Conservation (phyloP, 2,113 vertebrate genomes). For the Agelaius phoeniceus region DNA sequence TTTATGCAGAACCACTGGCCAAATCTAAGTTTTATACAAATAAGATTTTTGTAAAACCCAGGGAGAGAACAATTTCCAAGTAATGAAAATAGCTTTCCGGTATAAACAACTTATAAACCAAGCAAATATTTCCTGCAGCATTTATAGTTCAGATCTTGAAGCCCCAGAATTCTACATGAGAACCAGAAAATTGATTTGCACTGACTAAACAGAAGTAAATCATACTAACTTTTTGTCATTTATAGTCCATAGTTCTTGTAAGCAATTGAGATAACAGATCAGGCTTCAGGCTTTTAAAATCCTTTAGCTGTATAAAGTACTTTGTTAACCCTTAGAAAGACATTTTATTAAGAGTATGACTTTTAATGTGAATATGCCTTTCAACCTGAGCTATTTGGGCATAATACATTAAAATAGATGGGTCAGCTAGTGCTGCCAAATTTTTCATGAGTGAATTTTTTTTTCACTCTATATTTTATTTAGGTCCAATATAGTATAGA, state of each 20-base stretch:
- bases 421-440: not conserved
- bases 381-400: not conserved
- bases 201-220: not conserved
- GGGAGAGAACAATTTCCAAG: not conserved
- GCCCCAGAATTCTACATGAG: not conserved
- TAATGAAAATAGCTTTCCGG: not conserved
- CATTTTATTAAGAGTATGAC: not conserved
- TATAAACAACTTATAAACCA: not conserved
- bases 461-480: not conserved
- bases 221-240: not conserved
- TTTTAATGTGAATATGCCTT: not conserved
- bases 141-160: not conserved
- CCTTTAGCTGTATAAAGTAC: not conserved
- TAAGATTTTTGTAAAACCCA: not conserved
- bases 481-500: not conserved
- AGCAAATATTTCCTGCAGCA: not conserved
- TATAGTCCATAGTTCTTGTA: not conserved
- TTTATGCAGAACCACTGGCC: not conserved
- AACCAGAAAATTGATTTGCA: not conserved
- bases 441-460: not conserved
- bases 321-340: not conserved
- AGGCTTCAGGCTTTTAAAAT: constrained; percentile 5
- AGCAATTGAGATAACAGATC: not conserved
- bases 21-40: not conserved
- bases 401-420: not conserved